Conservation (phyloP, 2,888 invertebrate genomes). For the Eupithecia centaureata region DNA sequence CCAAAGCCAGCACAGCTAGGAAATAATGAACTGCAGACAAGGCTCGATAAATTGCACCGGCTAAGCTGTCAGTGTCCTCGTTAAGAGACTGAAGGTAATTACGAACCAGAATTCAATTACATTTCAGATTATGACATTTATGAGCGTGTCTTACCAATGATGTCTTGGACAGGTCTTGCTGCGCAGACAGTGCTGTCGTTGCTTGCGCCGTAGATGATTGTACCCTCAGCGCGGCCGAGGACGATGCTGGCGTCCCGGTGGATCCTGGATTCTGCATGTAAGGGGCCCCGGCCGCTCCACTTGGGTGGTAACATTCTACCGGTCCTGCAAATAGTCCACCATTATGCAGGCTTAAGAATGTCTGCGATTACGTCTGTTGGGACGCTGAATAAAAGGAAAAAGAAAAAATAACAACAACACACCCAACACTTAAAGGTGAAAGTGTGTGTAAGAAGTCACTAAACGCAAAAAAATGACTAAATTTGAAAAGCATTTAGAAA, state of each 20-base stretch:
- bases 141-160: slow-evolving; percentile 64
- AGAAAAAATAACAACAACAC: neutral
- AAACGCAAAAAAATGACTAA: neutral
- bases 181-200: slow-evolving; percentile 72
- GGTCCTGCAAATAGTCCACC: slow-evolving; percentile 56
- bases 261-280: slow-evolving; percentile 67
- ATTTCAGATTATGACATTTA: neutral
- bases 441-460: neutral
- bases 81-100: too few species aligned
- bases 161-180: slow-evolving; percentile 74
- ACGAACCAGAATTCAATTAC: too few species aligned
- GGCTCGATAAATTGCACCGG: too few species aligned
- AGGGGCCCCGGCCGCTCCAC: slow-evolving; percentile 63
- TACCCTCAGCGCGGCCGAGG: slow-evolving; percentile 64
- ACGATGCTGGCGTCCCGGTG: slow-evolving; percentile 64
- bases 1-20: too few species aligned
- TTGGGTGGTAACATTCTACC: slow-evolving; percentile 77
- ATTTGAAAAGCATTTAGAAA: neutral
- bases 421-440: neutral
- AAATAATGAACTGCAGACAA: neutral
- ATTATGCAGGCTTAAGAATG: neutral
- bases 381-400: neutral
- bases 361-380: neutral
- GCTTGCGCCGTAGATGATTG: slow-evolving; percentile 72
- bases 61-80: too few species aligned